Conservation (phyloP, 2,797 vertebrate genomes). For the Helostoma temminkii region DNA sequence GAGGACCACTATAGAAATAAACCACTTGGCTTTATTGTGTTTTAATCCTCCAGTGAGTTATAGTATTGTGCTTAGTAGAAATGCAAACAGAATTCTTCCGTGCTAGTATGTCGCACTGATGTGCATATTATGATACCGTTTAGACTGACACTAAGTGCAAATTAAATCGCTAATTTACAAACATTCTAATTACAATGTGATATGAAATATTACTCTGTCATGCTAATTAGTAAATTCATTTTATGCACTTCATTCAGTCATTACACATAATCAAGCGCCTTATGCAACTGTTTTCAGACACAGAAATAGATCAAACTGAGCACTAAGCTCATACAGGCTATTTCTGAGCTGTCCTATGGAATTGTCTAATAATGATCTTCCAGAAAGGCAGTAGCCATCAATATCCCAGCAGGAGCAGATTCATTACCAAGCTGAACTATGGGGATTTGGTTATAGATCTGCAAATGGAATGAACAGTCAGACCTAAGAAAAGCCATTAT, state of each 20-base stretch:
- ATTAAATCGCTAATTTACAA: conserved; percentile 40
- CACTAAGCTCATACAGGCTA: conserved; percentile 51
- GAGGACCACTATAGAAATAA: neutral
- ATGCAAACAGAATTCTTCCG: neutral
- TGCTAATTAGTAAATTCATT: conserved; percentile 50
- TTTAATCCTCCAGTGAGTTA: neutral
- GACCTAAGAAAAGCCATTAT: conserved; percentile 79
- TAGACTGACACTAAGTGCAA: conserved; percentile 16
- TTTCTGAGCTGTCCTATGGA: conserved; percentile 74
- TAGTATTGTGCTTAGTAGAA: neutral
- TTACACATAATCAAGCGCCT: conserved; percentile 41
- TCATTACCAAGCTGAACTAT: conserved; percentile 78
- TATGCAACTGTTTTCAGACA: conserved; percentile 25
- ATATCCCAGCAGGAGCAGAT: conserved; percentile 72
- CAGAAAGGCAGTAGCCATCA: conserved; percentile 72
- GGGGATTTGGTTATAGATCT: conserved; percentile 79
- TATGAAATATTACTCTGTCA: conserved; percentile 38
- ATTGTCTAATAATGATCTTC: conserved; percentile 77
- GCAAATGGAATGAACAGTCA: conserved; percentile 67
- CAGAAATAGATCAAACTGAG: conserved; percentile 47
- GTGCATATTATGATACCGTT: conserved; percentile 24
- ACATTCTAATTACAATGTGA: conserved; percentile 28
- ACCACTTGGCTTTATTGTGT: neutral
- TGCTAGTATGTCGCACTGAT: conserved; percentile 7
- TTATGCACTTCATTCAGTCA: conserved; percentile 39